These are phyloP conservation scores for Spisula subtruncata DNA, from an alignment of 2,888 invertebrate species.

Conservation along the genomic window DNA sequence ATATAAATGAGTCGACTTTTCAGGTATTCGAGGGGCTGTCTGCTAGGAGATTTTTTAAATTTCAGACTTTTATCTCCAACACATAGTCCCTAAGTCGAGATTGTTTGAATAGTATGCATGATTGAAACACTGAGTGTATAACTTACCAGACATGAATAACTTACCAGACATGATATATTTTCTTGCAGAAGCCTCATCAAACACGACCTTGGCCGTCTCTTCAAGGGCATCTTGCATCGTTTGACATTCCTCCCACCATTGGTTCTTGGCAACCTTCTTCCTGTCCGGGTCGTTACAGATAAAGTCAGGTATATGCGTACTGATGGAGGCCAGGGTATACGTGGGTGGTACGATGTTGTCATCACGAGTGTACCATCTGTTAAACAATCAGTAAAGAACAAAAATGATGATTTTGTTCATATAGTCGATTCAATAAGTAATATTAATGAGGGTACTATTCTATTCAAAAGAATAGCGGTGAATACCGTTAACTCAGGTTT, in stretches of 20 bases:
- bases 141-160: neutral
- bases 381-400: neutral
- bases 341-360: conserved; percentile 75
- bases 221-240: conserved; percentile 72
- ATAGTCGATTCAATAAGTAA: no score
- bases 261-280: conserved; percentile 68
- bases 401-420: no score
- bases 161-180: conserved; percentile 77
- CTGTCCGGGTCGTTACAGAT: conserved; percentile 64
- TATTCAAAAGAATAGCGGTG: no score
- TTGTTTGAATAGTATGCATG: no score
- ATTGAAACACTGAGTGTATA: no score
- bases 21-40: no score
- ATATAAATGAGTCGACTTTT: no score
- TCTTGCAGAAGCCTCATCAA: conserved; percentile 70
- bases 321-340: conserved; percentile 76
- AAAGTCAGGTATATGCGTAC: conserved; percentile 74
- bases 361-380: conserved; percentile 78
- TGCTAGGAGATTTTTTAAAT: no score
- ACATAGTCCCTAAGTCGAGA: no score
- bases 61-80: no score
- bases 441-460: no score
- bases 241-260: conserved; percentile 75
- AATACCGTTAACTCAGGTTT: no score
- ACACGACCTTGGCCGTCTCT: conserved; percentile 63